A percentile compares a stretch with the other conserved stretches of the same genome.
Evolutionary conservation across 2,888 invertebrate genomes (phyloP).

Genomic region (Stomorhina lunata): DNA sequence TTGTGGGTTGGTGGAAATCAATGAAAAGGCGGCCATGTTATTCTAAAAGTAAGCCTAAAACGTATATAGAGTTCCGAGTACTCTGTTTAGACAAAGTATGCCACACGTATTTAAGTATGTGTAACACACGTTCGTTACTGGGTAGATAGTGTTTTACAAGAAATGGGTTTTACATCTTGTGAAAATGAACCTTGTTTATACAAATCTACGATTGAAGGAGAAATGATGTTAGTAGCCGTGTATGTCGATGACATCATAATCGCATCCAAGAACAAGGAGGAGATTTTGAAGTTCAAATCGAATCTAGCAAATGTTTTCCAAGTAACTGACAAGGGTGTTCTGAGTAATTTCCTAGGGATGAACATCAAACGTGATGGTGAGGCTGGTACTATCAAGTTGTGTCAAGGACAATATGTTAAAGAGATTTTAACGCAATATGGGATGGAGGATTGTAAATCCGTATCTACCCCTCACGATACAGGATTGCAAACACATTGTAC

Average conservation of each 20-base stretch:
- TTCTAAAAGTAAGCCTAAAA: too few species aligned
- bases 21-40: too few species aligned
- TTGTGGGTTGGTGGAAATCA: too few species aligned
- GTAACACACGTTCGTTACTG: too few species aligned
- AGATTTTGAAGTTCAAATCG: conserved; percentile 30
- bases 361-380: conserved; percentile 34
- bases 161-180: conserved; percentile 48
- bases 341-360: conserved; percentile 52
- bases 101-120: too few species aligned
- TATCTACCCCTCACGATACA: background rate
- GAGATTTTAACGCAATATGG: conserved; percentile 15
- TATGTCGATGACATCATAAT: conserved; percentile 60
- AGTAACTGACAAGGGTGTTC: conserved; percentile 22
- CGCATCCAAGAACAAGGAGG: conserved; percentile 38
- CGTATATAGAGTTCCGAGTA: too few species aligned
- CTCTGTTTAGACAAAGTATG: too few species aligned
- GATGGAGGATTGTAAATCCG: conserved; percentile 28
- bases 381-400: conserved; percentile 22
- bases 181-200: conserved; percentile 59
- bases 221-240: conserved; percentile 43
- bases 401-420: conserved; percentile 16
- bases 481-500: conserved; percentile 8
- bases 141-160: conserved; percentile 47
- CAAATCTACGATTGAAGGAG: conserved; percentile 16
- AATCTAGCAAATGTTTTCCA: conserved; percentile 27